Evolutionary conservation across 2,113 vertebrate species (phyloP), one percentile per base, ranked within the genome.

Genomic region (Morone saxatilis): DNA sequence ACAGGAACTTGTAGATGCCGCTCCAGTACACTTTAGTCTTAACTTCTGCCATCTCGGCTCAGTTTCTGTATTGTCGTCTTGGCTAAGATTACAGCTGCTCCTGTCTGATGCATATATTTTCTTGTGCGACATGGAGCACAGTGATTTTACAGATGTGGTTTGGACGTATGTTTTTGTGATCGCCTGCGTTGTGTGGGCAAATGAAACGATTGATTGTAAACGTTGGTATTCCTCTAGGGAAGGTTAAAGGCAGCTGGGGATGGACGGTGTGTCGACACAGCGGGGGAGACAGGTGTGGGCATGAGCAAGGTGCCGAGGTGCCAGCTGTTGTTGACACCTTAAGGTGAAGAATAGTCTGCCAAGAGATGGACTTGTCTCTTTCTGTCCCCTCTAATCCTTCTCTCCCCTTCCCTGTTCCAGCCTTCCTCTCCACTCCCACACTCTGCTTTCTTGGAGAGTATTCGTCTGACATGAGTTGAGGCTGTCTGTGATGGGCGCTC

Each of bases 311-410:
- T 88, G 83, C 81, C 82, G 76, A 62, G 74, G 83, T 88, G 80
- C 83, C 88, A 88, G 90, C 83, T 88, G 88, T 60, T 89, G 90
- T 90, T 86, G 85, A 89, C 85, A 91, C 90, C 78, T 91, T 66
- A 70, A 89, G 83, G 89, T 89, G 91, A 89, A 69, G 82, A 86
- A 76, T 76, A 76, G 83, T 87, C 82, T 83, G 74, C 66, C 66
- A 74, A 63, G 83, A 83, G 77, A 91, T 84, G 83, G 88, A 86
- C 86, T 88, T 80, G 83, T 88, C 81, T 91, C 78, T 66, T 51
- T 81, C 71, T 80, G 78, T 91, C 91, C 72, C 63, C 57, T 90
- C 78, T 84, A 73, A 86, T 91, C 61, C 75, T 31, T 41, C 57
- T 86, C 66, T 72, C n/a, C 31, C 22, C 43, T 7, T 48, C 41